Evolutionary conservation across 2,888 invertebrate species (phyloP).

Genomic region (Polyommatus icarus): DNA sequence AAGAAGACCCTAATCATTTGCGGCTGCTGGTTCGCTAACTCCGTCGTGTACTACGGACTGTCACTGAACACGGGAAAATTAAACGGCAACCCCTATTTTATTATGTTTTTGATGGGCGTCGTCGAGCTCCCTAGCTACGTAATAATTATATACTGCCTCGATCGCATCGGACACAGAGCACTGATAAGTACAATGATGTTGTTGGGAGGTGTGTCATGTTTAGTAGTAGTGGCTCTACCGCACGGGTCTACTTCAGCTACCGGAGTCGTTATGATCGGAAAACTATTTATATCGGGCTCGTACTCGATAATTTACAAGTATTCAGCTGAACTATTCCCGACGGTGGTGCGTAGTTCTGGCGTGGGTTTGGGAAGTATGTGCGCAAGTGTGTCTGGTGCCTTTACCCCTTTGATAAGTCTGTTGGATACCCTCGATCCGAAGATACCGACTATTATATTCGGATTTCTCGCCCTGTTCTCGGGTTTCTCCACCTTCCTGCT

Average conservation of each 20-base stretch:
- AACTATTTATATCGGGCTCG: constrained; percentile 90
- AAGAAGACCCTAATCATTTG: constrained; percentile 90
- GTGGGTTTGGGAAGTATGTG: constrained; percentile 92
- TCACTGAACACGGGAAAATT: constrained; percentile 89
- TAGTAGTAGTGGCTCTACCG: constrained; percentile 85
- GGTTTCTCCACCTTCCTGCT: constrained; percentile 87
- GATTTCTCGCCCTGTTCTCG: constrained; percentile 85
- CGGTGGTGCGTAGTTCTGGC: constrained; percentile 91
- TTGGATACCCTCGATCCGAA: constrained; percentile 89
- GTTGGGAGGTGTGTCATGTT: constrained; percentile 88
- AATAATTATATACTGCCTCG: constrained; percentile 86
- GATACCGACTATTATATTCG: constrained; percentile 89
- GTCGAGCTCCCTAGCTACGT: constrained; percentile 91
- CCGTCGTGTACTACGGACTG: constrained; percentile 91
- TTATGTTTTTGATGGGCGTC: constrained; percentile 87
- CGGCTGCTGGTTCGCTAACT: constrained; percentile 92
- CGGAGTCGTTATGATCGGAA: constrained; percentile 87
- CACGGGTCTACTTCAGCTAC: constrained; percentile 82
- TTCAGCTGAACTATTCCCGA: constrained; percentile 92
- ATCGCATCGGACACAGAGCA: constrained; percentile 87
- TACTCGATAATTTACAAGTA: constrained; percentile 93
- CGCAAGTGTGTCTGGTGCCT: constrained; percentile 89
- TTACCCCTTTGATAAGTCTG: constrained; percentile 88
- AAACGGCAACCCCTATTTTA: constrained; percentile 89
- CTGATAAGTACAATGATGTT: constrained; percentile 89